Conservation (phyloP, 2,797 vertebrate genomes). For the Periophthalmus magnuspinnatus region DNA sequence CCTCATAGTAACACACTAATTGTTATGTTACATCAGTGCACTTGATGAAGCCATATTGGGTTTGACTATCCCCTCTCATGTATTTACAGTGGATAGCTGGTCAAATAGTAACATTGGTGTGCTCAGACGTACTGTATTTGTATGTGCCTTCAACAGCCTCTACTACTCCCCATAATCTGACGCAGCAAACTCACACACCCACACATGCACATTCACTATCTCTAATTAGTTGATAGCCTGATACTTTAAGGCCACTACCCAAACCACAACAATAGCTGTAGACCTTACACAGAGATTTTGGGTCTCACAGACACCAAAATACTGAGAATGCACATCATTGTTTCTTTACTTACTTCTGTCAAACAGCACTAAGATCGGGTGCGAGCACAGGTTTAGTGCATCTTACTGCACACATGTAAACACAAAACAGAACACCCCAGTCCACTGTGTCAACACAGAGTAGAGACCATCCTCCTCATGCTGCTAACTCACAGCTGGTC, state of each 20-base stretch:
- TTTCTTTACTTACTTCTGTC: conserved; percentile 21
- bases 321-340: conserved; percentile 31
- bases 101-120: conserved; percentile 32
- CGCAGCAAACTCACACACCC: conserved; percentile 14
- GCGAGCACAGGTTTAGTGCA: conserved; percentile 43
- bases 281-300: conserved; percentile 39
- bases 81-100: conserved; percentile 59
- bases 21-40: conserved; percentile 82
- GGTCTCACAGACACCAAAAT: conserved; percentile 36
- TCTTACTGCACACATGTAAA: conserved; percentile 76
- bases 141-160: conserved; percentile 49
- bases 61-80: conserved; percentile 32
- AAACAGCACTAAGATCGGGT: conserved; percentile 52
- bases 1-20: conserved; percentile 63
- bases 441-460: conserved; percentile 22
- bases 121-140: conserved; percentile 25
- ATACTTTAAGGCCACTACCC: conserved; percentile 92
- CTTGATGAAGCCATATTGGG: conserved; percentile 79
- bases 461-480: conserved; percentile 32
- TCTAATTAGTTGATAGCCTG: conserved; percentile 88
- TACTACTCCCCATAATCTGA: conserved; percentile 57
- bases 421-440: conserved; percentile 62
- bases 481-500: conserved; percentile 14
- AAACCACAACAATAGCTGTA: conserved; percentile 53
- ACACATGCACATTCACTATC: conserved; percentile 46